phyloP scores from a whole-genome alignment of 2,888 invertebrate genomes.

The Anthrax anthrax region DNA sequence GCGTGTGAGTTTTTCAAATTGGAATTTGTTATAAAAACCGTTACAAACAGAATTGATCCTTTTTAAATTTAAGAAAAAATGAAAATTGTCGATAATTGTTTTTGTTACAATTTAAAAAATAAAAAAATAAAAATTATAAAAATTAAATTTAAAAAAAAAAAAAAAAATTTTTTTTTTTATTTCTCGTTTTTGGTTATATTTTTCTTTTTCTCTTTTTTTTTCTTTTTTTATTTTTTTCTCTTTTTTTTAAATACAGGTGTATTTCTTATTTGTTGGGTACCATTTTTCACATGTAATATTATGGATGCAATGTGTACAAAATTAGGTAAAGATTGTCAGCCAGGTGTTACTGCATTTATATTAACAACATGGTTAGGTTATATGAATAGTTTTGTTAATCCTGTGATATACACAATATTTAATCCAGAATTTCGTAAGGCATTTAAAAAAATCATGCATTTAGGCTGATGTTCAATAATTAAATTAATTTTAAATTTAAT shows the following conservation, averaged over 20 bases:
- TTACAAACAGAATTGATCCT: no score
- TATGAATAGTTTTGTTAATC: conserved; percentile 88
- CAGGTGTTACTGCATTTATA: conserved; percentile 80
- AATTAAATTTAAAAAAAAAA: no score
- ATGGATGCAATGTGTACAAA: conserved; percentile 93
- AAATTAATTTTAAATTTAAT: no score
- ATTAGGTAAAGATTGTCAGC: conserved; percentile 59
- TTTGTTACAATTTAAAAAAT: no score
- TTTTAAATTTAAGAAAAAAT: no score
- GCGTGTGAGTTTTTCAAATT: no score
- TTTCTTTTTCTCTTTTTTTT: not conserved
- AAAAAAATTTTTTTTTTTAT: no score
- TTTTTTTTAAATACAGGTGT: conserved; percentile 56
- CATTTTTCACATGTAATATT: conserved; percentile 97
- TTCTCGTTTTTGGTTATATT: no score
- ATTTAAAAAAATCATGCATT: conserved; percentile 80
- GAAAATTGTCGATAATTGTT: no score
- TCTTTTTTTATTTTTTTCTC: conserved; percentile 3
- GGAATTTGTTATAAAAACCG: no score
- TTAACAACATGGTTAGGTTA: conserved; percentile 97
- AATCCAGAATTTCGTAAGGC: conserved; percentile 98
- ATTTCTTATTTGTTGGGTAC: conserved; percentile 96
- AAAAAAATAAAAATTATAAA: no score
- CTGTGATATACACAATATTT: conserved; percentile 88
- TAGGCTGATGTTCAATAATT: conserved; percentile 37